phyloP scores from a whole-genome alignment of 92 coral and sea anemone species.

The Plumapathes pennacea region DNA sequence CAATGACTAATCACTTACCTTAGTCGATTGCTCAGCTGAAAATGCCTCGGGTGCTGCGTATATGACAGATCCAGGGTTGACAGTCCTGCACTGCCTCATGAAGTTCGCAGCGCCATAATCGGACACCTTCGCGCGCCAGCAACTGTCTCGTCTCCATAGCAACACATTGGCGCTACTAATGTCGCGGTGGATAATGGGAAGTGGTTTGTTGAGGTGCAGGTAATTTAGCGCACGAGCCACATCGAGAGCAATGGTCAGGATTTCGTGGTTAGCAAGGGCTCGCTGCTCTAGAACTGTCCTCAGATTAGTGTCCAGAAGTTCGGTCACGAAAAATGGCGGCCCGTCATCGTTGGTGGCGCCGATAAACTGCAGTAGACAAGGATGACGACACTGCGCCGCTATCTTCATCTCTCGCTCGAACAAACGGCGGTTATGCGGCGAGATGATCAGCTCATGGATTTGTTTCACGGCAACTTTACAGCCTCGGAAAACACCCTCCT shows the following conservation, averaged over 20 bases:
- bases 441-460: slow-evolving; percentile 84
- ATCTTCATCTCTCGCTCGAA: slow-evolving; percentile 93
- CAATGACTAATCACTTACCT: too few species aligned
- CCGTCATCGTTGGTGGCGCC: slow-evolving; percentile 94
- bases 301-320: slow-evolving; percentile 78
- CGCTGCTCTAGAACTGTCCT: slow-evolving; percentile 70
- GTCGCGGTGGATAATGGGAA: slow-evolving; percentile 94
- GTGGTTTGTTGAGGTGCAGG: slow-evolving; percentile 80
- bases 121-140: slow-evolving; percentile 91
- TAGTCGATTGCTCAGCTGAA: slow-evolving; percentile 79
- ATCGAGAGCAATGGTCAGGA: slow-evolving; percentile 65
- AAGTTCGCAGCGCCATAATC: slow-evolving; percentile 97
- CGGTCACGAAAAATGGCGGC: slow-evolving; percentile 80
- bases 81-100: slow-evolving; percentile 89
- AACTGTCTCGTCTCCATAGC: slow-evolving; percentile 84
- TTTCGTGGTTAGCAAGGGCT: slow-evolving; percentile 53
- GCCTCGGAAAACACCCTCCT: slow-evolving; percentile 86
- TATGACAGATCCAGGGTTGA: slow-evolving; percentile 81
- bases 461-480: slow-evolving; percentile 86
- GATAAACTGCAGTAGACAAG: slow-evolving; percentile 83
- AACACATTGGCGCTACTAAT: slow-evolving; percentile 95
- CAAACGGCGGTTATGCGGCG: slow-evolving; percentile 88
- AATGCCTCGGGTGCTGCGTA: slow-evolving; percentile 97
- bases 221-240: slow-evolving; percentile 86
- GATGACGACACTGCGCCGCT: slow-evolving; percentile 92